Percentiles rank a stretch among this genome's conserved stretches.
Conservation (phyloP, 2,797 vertebrate species). For the Onychomys leucogaster region DNA sequence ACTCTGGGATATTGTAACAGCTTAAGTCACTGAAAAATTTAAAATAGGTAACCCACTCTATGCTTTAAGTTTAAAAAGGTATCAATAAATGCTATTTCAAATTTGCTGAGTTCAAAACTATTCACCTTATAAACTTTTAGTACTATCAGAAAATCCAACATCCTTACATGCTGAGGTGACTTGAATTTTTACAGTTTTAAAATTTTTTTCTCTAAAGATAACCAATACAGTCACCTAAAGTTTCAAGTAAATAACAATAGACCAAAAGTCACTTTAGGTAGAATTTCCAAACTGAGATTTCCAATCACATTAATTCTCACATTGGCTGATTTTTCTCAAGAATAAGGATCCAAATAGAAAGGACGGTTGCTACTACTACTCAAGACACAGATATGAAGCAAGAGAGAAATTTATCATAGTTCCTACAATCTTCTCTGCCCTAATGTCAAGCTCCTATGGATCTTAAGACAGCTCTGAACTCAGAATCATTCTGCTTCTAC, state of each 20-base stretch:
- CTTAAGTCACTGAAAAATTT: neutral
- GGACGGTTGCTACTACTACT: neutral
- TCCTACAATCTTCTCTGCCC: neutral
- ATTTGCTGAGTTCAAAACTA: neutral
- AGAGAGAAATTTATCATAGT: neutral
- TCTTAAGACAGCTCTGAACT: neutral
- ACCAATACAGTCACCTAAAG: neutral
- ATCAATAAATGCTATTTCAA: conserved; percentile 3
- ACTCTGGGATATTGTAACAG: neutral
- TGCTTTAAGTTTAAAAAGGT: neutral
- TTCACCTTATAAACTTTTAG: neutral
- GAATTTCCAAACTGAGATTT: conserved; percentile 50
- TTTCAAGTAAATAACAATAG: conserved; percentile 47
- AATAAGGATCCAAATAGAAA: neutral
- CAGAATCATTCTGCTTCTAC: neutral
- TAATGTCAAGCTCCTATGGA: neutral
- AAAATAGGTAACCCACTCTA: neutral
- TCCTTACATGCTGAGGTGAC: neutral
- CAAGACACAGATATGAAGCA: conserved; percentile 18
- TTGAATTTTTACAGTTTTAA: conserved; percentile 14
- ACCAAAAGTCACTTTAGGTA: conserved; percentile 11
- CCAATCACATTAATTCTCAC: conserved; percentile 49
- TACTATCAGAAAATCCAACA: neutral
- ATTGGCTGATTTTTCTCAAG: conserved; percentile 1
- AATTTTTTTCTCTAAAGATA: neutral